Evolutionary conservation across 23 tunicate species (phyloP).

Genomic region (Styela clava): DNA sequence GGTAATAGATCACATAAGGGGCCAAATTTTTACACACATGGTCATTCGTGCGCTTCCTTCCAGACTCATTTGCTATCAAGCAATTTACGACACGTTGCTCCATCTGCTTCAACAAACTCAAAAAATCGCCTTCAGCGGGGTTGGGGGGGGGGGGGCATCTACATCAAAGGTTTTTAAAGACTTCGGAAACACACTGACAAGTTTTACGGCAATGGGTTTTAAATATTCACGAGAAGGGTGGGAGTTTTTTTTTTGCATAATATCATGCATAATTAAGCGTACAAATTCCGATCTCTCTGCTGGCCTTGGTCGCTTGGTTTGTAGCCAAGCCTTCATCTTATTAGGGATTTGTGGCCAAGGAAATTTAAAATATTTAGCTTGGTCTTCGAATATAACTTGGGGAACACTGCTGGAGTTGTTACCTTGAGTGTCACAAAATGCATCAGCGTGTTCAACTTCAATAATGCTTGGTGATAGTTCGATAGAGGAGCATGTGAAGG

Average conservation of each 20-base stretch:
- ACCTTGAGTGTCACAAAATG: not conserved
- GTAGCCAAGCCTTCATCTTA: constrained; percentile 1
- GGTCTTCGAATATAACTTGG: not conserved
- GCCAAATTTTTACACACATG: not conserved
- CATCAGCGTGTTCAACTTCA: too few species aligned
- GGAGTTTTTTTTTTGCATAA: not conserved
- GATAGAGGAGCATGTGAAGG: not conserved
- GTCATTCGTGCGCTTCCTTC: not conserved
- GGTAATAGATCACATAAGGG: not conserved
- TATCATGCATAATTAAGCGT: not conserved
- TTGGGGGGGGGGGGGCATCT: not conserved
- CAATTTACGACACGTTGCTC: not conserved
- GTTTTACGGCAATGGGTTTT: not conserved
- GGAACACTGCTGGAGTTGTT: not conserved
- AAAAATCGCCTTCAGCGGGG: not conserved
- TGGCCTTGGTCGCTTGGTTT: not conserved
- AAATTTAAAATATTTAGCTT: constrained; percentile 6
- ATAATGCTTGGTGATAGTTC: too few species aligned
- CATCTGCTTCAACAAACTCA: not conserved
- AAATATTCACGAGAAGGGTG: not conserved
- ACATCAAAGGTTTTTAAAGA: not conserved
- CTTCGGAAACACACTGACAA: not conserved
- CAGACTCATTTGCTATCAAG: not conserved
- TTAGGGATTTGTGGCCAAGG: not conserved
- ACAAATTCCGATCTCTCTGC: not conserved